These are phyloP conservation scores for Heteromurus nitidus DNA, from an alignment of 2,888 invertebrate species.

Conservation along the genomic window DNA sequence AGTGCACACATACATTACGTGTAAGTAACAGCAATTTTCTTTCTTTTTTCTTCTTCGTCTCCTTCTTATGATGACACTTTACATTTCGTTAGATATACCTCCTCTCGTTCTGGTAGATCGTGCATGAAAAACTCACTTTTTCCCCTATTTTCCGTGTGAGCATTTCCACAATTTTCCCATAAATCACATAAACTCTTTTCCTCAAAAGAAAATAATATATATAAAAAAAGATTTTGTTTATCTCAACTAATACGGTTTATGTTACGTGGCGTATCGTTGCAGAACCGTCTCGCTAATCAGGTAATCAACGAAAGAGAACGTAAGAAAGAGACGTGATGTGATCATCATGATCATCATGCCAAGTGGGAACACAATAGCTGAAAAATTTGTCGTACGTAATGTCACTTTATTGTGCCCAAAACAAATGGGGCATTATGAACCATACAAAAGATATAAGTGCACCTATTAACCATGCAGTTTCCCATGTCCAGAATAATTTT, in stretches of 20 bases:
- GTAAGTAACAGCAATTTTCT: no score
- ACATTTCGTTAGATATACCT: no score
- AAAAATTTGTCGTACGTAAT: background rate
- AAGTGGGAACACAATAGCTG: background rate
- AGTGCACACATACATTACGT: no score
- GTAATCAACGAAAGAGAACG: conserved; percentile 29
- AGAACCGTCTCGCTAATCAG: conserved; percentile 57
- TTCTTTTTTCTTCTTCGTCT: no score
- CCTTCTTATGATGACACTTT: no score
- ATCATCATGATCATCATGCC: background rate
- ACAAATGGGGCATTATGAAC: background rate
- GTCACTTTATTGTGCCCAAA: background rate
- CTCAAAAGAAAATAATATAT: no score
- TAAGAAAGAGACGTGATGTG: conserved; percentile 6
- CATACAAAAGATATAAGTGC: background rate
- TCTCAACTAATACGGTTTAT: background rate
- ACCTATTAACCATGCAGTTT: background rate
- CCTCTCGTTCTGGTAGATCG: conserved; percentile 38
- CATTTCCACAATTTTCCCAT: conserved; percentile 34
- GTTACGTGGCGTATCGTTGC: conserved; percentile 22
- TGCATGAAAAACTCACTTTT: conserved; percentile 43
- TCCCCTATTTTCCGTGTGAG: conserved; percentile 10
- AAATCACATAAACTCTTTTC: conserved; percentile 48
- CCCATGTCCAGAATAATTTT: background rate
- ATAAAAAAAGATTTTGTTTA: background rate